These are phyloP conservation scores for Eulimnadia texana DNA, from an alignment of 1,140 invertebrate species.

Conservation along the genomic window DNA sequence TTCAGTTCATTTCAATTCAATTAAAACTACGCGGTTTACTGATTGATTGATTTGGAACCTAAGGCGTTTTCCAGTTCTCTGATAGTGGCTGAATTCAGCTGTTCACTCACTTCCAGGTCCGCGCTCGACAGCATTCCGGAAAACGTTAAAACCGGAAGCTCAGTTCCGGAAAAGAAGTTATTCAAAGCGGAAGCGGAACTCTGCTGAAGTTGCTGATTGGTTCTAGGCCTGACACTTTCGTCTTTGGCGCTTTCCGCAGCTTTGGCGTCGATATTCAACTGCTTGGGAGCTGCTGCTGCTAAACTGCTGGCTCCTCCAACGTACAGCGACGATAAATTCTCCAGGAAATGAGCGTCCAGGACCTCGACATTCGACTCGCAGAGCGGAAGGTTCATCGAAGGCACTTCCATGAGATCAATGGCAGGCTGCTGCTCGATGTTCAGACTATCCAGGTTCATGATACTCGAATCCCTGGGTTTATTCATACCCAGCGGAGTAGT, in stretches of 20 bases:
- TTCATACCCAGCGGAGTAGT: neutral
- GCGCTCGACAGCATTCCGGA: constrained; percentile 11
- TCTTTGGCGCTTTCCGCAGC: neutral
- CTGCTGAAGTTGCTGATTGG: neutral
- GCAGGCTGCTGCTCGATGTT: constrained; percentile 6
- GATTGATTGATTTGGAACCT: neutral
- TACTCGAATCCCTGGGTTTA: neutral
- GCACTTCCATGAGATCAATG: constrained; percentile 7
- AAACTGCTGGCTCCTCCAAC: neutral
- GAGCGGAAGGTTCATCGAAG: constrained; percentile 11
- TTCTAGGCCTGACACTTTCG: neutral
- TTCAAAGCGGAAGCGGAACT: neutral
- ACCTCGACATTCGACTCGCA: constrained; percentile 7
- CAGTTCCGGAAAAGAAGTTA: constrained; percentile 2
- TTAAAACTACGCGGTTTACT: no score
- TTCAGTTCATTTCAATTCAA: no score
- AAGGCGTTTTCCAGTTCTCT: neutral
- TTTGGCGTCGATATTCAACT: neutral
- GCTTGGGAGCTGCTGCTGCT: neutral
- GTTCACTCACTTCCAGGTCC: constrained; percentile 8
- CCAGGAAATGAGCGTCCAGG: constrained; percentile 10
- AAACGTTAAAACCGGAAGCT: constrained; percentile 9
- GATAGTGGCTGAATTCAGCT: neutral
- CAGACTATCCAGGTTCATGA: constrained; percentile 12
- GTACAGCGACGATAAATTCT: constrained; percentile 9